Base-by-base conservation (phyloP, 2,113 vertebrate genomes). In the Pterophyllum scalare region DNA sequence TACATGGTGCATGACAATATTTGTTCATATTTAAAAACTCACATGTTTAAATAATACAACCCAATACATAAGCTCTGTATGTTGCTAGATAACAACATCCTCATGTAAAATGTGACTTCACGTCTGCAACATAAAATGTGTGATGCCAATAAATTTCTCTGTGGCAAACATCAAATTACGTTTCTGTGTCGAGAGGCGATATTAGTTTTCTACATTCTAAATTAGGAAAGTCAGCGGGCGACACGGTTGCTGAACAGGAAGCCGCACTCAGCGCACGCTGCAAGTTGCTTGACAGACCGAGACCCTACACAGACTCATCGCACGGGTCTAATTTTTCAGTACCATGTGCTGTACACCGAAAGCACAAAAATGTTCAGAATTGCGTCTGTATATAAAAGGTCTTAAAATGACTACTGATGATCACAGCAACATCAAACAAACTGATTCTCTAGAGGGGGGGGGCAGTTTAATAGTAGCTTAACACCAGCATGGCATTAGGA, bases 201-300 rank as follows among this genome's bases (percentile, higher is more conserved):
- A 52, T 46, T 52, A 76, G 65, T 38, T n/a, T 76, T 43, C 22
- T 9, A 13, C 6, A 26, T 13, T 11, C 38, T 70, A 43, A 24
- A 33, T 9, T 17, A 33, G 20, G 59, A 64, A 65, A 82, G 64
- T 24, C 19, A 35, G 60, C 14, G 22, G 33, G 40, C 2, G 24
- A 54, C 24, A 54, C 14, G 17, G 3, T 13, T 11, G 0, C 58
- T 28, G n/a, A 81, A 87, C 81, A 89, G 84, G 88, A 89, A 87
- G 61, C 49, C 43, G n/a, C 26, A 46, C 24, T 49, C 4, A 20
- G 28, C 38, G 20, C 62, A 33, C 7, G 54, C 5, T 65, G 28
- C 46, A 76, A 75, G 8, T n/a, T 10, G 9, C 15, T 3, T 19
- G 2, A 24, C 31, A 40, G 5, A 31, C 31, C 31, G 5, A 31